Evolutionary conservation across 2,113 vertebrate species (phyloP), one percentile per base, ranked within the genome.

Genomic region (Cochlearius cochlearius): DNA sequence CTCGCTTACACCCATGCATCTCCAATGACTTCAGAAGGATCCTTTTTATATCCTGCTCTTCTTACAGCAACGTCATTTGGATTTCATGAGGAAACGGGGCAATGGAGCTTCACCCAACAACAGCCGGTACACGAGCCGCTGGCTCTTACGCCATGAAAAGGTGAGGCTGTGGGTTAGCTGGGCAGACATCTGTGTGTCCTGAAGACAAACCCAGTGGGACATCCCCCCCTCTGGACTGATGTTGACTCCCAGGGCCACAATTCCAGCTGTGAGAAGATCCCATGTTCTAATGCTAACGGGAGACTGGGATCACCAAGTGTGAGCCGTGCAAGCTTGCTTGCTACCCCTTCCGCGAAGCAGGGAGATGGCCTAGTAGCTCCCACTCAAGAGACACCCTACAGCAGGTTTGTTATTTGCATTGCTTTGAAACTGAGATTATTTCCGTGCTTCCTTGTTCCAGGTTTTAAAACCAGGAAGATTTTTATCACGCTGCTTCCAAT

Each of bases 401-500:
- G 87, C 86, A 90, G 72, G 87, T 64, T 91, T 67, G 89, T 74
- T 69, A 79, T 89, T 95, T 97, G 95, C 95, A 91, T 96, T 96
- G 95, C 88, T 96, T 94, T 66, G 73, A 92, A 76, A 83, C 75
- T 63, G 34, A 56, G 84, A 58, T 64, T 36, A 74, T n/a, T 86
- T 66, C 85, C 78, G 1, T 10, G 67, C 63, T 91, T 83, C 63
- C 58, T 81, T 45, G 11, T 81, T 81, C 36, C 71, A 86, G 69
- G 10, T 78, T 45, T 89, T 66, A 59, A 60, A 36, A n/a, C 53
- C 52, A 19, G 34, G 69, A 69, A 36, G 76, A 26, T 62, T 71
- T 68, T 63, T 22, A 68, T 50, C 53, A 7, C 1, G 1, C 52
- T 86, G 56, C 87, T 58, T 63, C 77, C 78, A 20, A 5, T 43